Percentiles rank a stretch among this genome's conserved stretches.
Conservation (phyloP, 2,797 vertebrate genomes). For the Hirundo rustica region DNA sequence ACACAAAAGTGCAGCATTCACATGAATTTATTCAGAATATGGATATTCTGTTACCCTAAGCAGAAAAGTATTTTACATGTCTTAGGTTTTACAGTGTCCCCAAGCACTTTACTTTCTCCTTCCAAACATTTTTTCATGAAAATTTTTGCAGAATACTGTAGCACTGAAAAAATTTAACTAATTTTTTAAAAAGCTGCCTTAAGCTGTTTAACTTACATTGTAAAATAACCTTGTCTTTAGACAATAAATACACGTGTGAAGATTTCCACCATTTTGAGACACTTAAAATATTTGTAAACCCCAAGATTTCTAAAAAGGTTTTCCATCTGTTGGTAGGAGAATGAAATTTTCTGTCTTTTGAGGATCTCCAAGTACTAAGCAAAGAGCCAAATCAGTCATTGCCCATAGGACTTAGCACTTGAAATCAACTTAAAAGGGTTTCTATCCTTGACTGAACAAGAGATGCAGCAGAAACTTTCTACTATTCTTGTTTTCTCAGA, state of each 20-base stretch:
- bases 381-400: neutral
- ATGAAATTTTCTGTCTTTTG: neutral
- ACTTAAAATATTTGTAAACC: neutral
- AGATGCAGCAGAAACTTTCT: neutral
- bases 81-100: neutral
- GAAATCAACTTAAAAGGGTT: neutral
- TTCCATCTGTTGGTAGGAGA: neutral
- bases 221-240: neutral
- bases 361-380: neutral
- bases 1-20: neutral
- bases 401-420: neutral
- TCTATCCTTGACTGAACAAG: neutral
- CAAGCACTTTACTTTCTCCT: neutral
- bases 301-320: neutral
- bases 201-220: neutral
- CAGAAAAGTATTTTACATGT: neutral
- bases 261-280: neutral
- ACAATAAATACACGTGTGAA: neutral
- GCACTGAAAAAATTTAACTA: neutral
- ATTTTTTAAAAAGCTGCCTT: neutral
- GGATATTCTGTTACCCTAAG: neutral
- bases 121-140: neutral
- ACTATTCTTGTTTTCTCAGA: neutral
- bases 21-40: neutral
- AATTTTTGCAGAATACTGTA: neutral